Evolutionary conservation across 1,140 invertebrate genomes (phyloP).

Genomic region (Globodera ellingtonae): DNA sequence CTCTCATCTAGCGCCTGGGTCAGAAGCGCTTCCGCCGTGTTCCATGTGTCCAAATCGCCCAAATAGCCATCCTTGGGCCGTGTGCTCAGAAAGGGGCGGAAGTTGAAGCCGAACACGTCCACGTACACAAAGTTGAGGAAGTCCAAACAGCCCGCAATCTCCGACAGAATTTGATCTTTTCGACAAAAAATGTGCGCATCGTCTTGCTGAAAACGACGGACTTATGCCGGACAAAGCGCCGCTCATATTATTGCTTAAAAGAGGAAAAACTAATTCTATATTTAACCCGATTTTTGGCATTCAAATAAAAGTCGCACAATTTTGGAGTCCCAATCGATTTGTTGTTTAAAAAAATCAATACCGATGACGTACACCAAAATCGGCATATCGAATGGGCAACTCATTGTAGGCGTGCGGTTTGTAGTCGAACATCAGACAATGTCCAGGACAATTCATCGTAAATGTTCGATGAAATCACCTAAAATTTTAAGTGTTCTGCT

Average conservation of each 20-base stretch:
- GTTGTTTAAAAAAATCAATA: not conserved
- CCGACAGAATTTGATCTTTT: constrained; percentile 73
- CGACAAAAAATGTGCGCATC: constrained; percentile 98
- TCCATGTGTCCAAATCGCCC: constrained; percentile 86
- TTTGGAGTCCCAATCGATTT: too few species aligned
- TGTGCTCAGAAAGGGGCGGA: constrained; percentile 87
- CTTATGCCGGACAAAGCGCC: constrained; percentile 93
- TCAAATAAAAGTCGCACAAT: too few species aligned
- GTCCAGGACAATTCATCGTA: constrained; percentile 98
- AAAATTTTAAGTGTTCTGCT: too few species aligned
- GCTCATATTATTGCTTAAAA: constrained; percentile 80
- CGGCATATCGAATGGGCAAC: constrained; percentile 87
- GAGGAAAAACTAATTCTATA: not conserved
- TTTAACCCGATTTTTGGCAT: too few species aligned
- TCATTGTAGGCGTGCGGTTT: constrained; percentile 88
- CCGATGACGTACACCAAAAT: constrained; percentile 95
- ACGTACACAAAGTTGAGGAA: constrained; percentile 84
- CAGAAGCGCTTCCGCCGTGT: constrained; percentile 76
- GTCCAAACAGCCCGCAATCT: constrained; percentile 72
- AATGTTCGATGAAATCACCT: too few species aligned
- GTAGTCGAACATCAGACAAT: constrained; percentile 83
- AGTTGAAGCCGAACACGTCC: constrained; percentile 88
- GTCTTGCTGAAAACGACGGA: constrained; percentile 95
- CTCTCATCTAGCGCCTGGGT: constrained; percentile 82
- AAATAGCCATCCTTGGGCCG: constrained; percentile 88